Base-by-base conservation (phyloP, 1,140 invertebrate species). In the Cyphomyrmex costatus region DNA sequence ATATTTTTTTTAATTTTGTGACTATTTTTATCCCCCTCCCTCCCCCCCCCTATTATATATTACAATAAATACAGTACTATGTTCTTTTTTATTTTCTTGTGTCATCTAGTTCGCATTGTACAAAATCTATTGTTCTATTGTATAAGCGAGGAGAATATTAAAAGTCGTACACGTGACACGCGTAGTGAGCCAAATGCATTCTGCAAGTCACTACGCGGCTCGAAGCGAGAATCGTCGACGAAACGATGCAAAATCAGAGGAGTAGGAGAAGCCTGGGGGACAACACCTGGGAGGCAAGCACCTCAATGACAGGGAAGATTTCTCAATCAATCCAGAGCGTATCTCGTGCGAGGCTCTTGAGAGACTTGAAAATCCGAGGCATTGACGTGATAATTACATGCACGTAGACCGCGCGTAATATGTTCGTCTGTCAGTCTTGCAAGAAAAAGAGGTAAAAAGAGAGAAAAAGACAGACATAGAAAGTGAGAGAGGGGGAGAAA, bases 311-410 rank as follows among this genome's bases (percentile, higher is more conserved):
- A 76, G 60, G 21, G 56, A 30, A 90, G 85, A 90, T 90, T 90
- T 90, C 89, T 90, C 89, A 90, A 90, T 90, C 89, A 86, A 88
- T 80, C 56, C 83, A 61, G 60, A 73, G 58, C 71, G 80, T 58
- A 86, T 82, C 86, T 51, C 12, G 82, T 74, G 68, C 56, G 60
- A 60, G 65, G 30, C 74, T 77, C 85, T 77, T 79, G 74, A 85
- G 88, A 71, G 80, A 65, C 86, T 90, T 89, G 89, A 88, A 87
- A 89, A 90, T 90, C 88, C 77, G 80, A 80, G 74, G 86, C 89
- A 90, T 90, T 90, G 86, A 90, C 88, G 85, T 83, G 89, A 90
- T 90, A 90, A 90, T 90, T 90, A 90, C 79, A 83, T 65, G 88
- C 76, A 85, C 88, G 89, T 90, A 87, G 86, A 86, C 60, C 24